These are phyloP conservation scores for Pachliopta kotzebuea DNA, from an alignment of 2,888 invertebrate genomes.

Conservation along the genomic window DNA sequence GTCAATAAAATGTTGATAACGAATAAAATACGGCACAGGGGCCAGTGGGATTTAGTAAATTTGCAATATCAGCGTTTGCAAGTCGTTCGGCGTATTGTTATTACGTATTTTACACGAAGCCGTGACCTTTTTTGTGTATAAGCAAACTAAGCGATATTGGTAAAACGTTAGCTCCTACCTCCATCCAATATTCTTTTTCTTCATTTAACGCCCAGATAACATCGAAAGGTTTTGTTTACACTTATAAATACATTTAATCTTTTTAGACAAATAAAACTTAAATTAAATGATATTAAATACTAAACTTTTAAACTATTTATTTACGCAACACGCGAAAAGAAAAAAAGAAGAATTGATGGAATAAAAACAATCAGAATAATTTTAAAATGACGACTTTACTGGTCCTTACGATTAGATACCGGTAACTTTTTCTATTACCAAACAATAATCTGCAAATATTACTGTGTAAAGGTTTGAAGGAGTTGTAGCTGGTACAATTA, in stretches of 20 bases:
- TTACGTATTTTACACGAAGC: constrained; percentile 23
- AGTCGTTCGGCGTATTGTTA: constrained; percentile 18
- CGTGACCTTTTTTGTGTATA: constrained; percentile 17
- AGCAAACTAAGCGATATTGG: constrained; percentile 20
- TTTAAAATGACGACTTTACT: too few relatives aligned
- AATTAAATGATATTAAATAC: too few relatives aligned
- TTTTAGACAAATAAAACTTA: neutral
- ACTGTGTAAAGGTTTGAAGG: too few relatives aligned
- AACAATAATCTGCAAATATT: too few relatives aligned
- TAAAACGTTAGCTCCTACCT: constrained; percentile 12
- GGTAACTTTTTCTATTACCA: too few relatives aligned
- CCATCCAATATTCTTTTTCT: constrained; percentile 1
- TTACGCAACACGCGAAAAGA: too few relatives aligned
- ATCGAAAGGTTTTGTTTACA: neutral
- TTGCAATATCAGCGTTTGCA: constrained; percentile 23
- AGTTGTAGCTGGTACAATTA: too few relatives aligned
- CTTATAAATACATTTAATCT: neutral
- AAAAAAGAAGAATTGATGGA: too few relatives aligned
- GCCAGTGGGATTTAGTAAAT: constrained; percentile 9
- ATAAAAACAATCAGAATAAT: too few relatives aligned
- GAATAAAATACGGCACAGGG: constrained; percentile 3
- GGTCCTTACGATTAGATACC: too few relatives aligned
- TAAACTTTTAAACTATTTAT: too few relatives aligned
- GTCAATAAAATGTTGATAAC: constrained; percentile 3
- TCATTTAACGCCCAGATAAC: neutral